phyloP scores from a whole-genome alignment of 1,140 invertebrate genomes.

The Tribolium castaneum region DNA sequence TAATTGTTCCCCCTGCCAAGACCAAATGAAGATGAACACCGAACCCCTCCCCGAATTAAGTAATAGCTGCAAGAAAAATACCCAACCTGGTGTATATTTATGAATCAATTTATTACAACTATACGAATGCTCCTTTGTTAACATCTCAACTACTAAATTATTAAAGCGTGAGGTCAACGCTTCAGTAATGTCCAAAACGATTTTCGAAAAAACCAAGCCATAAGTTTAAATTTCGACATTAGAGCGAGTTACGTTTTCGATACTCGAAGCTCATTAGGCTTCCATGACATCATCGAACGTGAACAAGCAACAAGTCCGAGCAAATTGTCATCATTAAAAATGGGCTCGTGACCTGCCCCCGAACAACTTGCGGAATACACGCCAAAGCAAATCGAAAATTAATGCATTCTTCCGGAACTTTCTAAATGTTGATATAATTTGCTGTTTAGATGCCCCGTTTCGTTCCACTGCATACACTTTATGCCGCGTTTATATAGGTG shows the following conservation, averaged over 20 bases:
- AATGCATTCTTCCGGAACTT: not conserved
- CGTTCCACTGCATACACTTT: too few relatives aligned
- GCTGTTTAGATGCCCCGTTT: too few relatives aligned
- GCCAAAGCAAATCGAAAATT: slow-evolving; percentile 8
- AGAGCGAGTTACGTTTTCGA: not conserved
- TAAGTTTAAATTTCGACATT: too few relatives aligned
- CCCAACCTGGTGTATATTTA: not conserved
- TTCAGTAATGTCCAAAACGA: not conserved
- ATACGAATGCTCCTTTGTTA: slow-evolving; percentile 9
- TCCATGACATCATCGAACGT: not conserved
- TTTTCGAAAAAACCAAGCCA: not conserved
- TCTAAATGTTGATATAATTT: not conserved
- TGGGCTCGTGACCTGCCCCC: not conserved
- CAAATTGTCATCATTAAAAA: not conserved
- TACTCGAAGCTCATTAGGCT: not conserved
- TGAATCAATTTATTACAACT: slow-evolving; percentile 23
- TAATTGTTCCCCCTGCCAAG: slow-evolving; percentile 15
- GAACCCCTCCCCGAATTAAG: slow-evolving; percentile 19
- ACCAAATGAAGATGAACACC: slow-evolving; percentile 22
- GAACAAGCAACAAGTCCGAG: not conserved
- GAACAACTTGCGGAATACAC: not conserved
- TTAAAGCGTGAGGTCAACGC: slow-evolving; percentile 11
- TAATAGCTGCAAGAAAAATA: slow-evolving; percentile 28
- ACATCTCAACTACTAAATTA: slow-evolving; percentile 18
- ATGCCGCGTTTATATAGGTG: too few relatives aligned